Evolutionary conservation across 2,888 invertebrate species (phyloP).

Genomic region (Onthophagus sagittarius): DNA sequence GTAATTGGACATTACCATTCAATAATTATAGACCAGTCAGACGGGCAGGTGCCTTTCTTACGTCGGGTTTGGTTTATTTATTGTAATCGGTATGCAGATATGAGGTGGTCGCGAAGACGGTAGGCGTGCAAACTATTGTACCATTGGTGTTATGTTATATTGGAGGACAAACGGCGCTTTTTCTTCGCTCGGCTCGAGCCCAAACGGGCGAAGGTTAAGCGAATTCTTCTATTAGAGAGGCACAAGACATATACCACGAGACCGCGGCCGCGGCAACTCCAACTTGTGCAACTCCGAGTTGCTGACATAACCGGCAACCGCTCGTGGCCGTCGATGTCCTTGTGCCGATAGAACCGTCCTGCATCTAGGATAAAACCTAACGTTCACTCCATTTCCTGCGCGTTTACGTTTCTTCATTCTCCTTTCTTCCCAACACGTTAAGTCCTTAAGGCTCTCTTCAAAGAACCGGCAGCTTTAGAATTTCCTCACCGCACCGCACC

Average conservation of each 20-base stretch:
- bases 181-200: neutral
- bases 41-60: slow-evolving; percentile 5
- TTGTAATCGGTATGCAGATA: neutral
- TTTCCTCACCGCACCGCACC: neutral
- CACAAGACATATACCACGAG: slow-evolving; percentile 25
- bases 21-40: slow-evolving; percentile 12
- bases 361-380: slow-evolving; percentile 28
- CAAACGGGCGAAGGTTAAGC: slow-evolving; percentile 15
- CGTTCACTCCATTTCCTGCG: slow-evolving; percentile 31
- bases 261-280: slow-evolving; percentile 12
- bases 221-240: slow-evolving; percentile 29
- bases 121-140: neutral
- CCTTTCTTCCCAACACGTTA: neutral
- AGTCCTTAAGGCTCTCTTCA: neutral
- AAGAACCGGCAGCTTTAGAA: neutral
- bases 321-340: slow-evolving; percentile 30
- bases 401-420: slow-evolving; percentile 14
- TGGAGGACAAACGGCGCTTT: neutral
- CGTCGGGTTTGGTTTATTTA: neutral
- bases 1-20: slow-evolving; percentile 9
- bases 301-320: slow-evolving; percentile 30
- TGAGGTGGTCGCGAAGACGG: neutral
- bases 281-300: slow-evolving; percentile 32
- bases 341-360: slow-evolving; percentile 27
- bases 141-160: neutral